Evolutionary conservation across 2,888 invertebrate species (phyloP), one percentile per base, ranked within the genome.

Genomic region (Esperia sulphurella): DNA sequence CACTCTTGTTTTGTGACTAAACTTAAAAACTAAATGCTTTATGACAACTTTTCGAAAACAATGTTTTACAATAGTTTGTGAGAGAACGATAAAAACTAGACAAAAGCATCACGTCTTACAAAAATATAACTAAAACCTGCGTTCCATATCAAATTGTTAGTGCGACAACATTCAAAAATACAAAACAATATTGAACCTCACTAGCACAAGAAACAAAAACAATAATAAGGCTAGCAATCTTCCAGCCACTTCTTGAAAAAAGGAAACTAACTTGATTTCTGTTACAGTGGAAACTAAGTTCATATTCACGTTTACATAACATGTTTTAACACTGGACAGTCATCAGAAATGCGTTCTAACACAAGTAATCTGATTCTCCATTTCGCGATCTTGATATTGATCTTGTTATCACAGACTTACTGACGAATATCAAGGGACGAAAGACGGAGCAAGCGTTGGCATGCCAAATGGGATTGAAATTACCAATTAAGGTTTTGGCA

Each of bases 21-120:
- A 66, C 63, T 76, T 79, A 80, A 61, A n/a, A 74, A 68, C 68
- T 77, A 78, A 69, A 76, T 68, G 63, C 64, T 75, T 80, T 78
- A 77, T 76, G 79, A 82, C 76, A 73, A 69, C 65, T 59, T 49
- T 61, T 64, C 58, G 52, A 57, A 53, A 62, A 59, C 56, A 49
- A 55, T 48, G 38, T 49, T 48, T 52, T 37, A 14, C 8, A 42
- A 38, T 47, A 41, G 37, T 10, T 31, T 43, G 10, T 14, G 10
- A 43, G 8, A 14, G 9, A 6, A 43, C 14, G 10, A 37, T 14
- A 31, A 13, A 8, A 31, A 31, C 31, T 31, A 31, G 10, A 31
- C 58, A 55, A 52, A 53, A 48, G 52, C 58, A 57, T 45, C 44
- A 58, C 61, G 61, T 59, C 50, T 61, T 58, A 58, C 47, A 60